Evolutionary conservation across 2,113 vertebrate species (phyloP).

Genomic region (Rhegmatorhina hoffmannsi): DNA sequence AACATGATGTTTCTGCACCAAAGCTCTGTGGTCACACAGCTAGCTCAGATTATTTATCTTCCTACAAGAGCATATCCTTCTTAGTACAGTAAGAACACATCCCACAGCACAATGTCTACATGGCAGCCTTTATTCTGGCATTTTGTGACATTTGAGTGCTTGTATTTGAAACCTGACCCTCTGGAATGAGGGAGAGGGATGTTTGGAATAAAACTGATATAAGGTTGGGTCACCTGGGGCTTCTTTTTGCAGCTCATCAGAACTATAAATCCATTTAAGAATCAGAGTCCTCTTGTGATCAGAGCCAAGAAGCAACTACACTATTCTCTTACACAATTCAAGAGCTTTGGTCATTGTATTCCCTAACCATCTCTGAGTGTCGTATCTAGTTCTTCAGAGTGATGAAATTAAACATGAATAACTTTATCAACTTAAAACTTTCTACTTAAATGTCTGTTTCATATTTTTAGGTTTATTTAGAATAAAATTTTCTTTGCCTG

Average conservation of each 20-base stretch:
- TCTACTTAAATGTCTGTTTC: background rate
- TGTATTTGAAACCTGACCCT: background rate
- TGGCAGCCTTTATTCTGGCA: background rate
- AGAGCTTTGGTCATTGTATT: background rate
- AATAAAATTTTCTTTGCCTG: background rate
- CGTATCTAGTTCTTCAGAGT: background rate
- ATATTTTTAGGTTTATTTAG: background rate
- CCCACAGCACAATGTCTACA: accelerated
- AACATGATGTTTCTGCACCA: background rate
- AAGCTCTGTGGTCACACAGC: accelerated
- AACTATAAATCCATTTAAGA: background rate
- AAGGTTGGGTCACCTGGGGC: background rate
- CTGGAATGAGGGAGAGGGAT: background rate
- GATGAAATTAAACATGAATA: background rate
- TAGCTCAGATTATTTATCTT: background rate
- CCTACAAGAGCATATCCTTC: background rate
- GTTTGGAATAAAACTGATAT: background rate
- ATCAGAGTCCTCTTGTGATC: background rate
- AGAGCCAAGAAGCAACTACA: background rate
- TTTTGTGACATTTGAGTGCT: background rate
- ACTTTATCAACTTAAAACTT: background rate
- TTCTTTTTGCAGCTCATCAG: background rate
- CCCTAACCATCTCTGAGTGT: background rate
- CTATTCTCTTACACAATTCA: background rate
- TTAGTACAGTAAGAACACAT: background rate